These are phyloP conservation scores for Halcyon chelicuti DNA, from an alignment of 2,797 vertebrate genomes.

Conservation along the genomic window DNA sequence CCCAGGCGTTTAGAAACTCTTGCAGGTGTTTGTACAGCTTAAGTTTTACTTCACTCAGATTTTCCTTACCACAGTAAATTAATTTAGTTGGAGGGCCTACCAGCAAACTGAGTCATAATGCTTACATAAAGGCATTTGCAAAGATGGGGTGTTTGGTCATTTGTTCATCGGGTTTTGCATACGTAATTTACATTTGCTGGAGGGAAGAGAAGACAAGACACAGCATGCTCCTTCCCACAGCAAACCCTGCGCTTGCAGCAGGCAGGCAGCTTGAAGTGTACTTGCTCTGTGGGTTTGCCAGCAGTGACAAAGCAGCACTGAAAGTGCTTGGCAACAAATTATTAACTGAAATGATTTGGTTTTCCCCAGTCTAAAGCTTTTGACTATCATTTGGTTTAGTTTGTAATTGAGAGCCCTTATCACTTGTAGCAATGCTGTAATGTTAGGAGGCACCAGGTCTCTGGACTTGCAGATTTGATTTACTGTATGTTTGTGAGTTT, in stretches of 20 bases:
- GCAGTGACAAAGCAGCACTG: not conserved
- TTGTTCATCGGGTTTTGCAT: not conserved
- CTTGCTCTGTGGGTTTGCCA: not conserved
- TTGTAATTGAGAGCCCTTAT: not conserved
- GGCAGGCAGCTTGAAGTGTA: not conserved
- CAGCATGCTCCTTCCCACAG: not conserved
- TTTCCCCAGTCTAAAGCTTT: not conserved
- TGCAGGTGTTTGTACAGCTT: conserved; percentile 46
- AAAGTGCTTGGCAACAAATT: not conserved
- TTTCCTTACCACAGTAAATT: conserved; percentile 18
- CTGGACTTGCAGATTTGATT: not conserved
- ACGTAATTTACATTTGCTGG: not conserved
- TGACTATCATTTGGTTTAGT: not conserved
- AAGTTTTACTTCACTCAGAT: not conserved
- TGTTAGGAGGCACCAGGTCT: not conserved
- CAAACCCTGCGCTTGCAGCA: not conserved
- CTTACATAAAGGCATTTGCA: conserved; percentile 15
- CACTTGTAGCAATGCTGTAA: not conserved
- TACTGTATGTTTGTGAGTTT: not conserved
- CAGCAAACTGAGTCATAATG: not conserved
- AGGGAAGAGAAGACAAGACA: conserved; percentile 5
- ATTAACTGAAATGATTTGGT: not conserved
- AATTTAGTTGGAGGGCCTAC: not conserved
- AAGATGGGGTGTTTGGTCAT: not conserved
- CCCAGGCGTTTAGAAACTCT: not conserved